phyloP scores from a whole-genome alignment of 2,113 vertebrate species.

The Psephotus haematonotus region DNA sequence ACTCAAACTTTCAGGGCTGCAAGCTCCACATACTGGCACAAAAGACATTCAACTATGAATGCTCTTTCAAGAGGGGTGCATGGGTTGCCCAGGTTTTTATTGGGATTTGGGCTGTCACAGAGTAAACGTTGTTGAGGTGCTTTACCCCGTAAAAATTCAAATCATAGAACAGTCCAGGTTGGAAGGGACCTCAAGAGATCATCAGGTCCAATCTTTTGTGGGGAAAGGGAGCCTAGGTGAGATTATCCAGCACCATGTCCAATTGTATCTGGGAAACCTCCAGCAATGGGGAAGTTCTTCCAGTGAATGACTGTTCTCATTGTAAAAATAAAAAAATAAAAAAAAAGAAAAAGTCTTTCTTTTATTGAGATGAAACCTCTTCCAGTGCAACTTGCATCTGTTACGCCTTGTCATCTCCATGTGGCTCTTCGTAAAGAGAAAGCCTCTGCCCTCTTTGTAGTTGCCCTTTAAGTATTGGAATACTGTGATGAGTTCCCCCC shows the following conservation, averaged over 20 bases:
- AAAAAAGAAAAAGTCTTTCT: not conserved
- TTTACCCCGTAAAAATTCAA: not conserved
- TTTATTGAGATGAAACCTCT: not conserved
- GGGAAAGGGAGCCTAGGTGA: not conserved
- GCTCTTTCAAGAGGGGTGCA: not conserved
- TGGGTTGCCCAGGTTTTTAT: not conserved
- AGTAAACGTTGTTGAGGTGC: not conserved
- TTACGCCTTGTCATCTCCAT: not conserved
- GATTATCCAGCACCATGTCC: not conserved
- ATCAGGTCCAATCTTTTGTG: rapidly evolving
- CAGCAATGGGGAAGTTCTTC: not conserved
- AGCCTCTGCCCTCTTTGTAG: not conserved
- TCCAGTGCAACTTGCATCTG: not conserved
- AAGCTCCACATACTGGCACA: not conserved
- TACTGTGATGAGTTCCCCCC: not conserved
- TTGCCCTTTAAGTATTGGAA: not conserved
- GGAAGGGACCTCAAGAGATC: not conserved
- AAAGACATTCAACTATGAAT: not conserved
- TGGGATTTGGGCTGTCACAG: not conserved
- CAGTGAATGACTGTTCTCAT: not conserved
- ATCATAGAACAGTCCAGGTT: not conserved
- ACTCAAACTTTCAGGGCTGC: not conserved
- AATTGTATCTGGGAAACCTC: not conserved
- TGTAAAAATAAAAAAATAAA: not conserved
- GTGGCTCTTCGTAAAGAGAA: not conserved